Evolutionary conservation across 2,888 invertebrate species (phyloP), one percentile per base, ranked within the genome.

Genomic region (Plebejus argus): DNA sequence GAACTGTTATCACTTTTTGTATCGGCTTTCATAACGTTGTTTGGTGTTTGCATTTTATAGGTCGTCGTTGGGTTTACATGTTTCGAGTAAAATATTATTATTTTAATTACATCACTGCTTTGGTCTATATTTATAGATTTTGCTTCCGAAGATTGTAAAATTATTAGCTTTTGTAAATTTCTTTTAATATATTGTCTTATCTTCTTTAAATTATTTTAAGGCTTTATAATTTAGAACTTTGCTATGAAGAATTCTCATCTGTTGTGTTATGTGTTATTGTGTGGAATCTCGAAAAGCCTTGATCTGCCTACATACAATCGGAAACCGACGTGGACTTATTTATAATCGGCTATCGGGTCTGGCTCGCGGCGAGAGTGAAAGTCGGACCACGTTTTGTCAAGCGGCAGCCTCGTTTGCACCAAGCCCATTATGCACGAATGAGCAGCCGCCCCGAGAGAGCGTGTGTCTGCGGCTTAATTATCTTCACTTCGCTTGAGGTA

Each of bases 401-500:
- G 90, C 90, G 87, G 89, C 90, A 88, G 91, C 84, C 88, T 89
- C 88, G 86, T 82, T 88, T 86, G 88, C 91, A 87, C 89, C 85
- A 86, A 90, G 91, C 89, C 91, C 91, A 93, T 93, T 94, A 94
- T 91, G 92, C 93, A 93, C 93, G 92, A 93, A 92, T 92, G 91
- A 93, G 86, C 91, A 91, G 87, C 89, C 92, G 89, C 92, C 93
- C 92, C 91, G 90, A 93, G 92, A 93, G 93, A 93, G 88, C 91
- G 90, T 88, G 88, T 91, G 89, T 90, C 90, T 87, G 87, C 84
- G 85, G 86, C 86, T 88, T 91, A 91, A 92, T 92, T 91, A 91
- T 91, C 83, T 86, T 79, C 74, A 78, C 79, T 49, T 81, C 49
- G 66, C 78, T 49, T 76, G 80, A 82, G 77, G 75, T 78, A 77